Percentiles rank a stretch among this genome's conserved stretches.
Evolutionary conservation across 2,797 vertebrate species (phyloP).

Genomic region (Myotis myotis): DNA sequence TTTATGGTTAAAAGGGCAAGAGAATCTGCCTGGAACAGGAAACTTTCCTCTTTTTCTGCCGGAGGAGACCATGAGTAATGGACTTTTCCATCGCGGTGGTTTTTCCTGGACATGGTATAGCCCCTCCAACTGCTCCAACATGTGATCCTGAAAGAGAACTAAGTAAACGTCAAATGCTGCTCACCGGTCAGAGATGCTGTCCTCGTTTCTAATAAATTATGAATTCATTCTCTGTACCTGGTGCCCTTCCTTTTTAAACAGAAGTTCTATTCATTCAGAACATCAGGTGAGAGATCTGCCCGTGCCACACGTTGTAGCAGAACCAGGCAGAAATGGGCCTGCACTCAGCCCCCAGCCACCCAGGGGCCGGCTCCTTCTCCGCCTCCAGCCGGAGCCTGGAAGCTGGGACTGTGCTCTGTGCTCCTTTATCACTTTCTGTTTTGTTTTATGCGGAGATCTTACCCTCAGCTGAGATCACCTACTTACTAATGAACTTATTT

Average conservation of each 20-base stretch:
- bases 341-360: neutral
- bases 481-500: neutral
- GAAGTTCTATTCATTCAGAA: constrained; percentile 51
- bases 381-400: neutral
- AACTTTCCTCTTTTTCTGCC: constrained; percentile 73
- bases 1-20: constrained; percentile 59
- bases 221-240: constrained; percentile 59
- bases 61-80: constrained; percentile 80
- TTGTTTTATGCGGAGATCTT: neutral
- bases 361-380: accelerated
- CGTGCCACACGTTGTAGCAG: neutral
- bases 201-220: constrained; percentile 60
- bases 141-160: constrained; percentile 58
- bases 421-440: neutral
- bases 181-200: neutral
- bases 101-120: constrained; percentile 75
- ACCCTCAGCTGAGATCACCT: neutral
- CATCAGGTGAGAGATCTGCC: neutral
- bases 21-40: constrained; percentile 68
- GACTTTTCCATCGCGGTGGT: constrained; percentile 77
- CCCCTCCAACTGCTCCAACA: neutral
- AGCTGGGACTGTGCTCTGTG: neutral
- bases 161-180: neutral
- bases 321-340: neutral
- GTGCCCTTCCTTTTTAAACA: constrained; percentile 59